These are phyloP conservation scores for Cranoglanis bouderius DNA, from an alignment of 2,113 vertebrate genomes.

Conservation along the genomic window DNA sequence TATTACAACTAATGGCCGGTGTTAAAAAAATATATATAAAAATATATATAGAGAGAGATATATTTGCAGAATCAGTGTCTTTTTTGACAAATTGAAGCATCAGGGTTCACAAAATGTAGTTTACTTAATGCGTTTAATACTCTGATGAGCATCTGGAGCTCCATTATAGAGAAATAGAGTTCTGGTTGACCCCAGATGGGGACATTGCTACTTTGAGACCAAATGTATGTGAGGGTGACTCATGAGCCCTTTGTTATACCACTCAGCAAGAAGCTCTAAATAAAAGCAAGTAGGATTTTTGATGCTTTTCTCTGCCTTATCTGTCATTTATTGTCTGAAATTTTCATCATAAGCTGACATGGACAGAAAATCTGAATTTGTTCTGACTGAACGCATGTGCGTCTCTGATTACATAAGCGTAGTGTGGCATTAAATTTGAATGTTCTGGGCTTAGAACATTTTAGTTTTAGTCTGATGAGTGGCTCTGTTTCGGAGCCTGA, in stretches of 20 bases:
- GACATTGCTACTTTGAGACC: background rate
- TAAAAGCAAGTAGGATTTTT: background rate
- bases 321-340: background rate
- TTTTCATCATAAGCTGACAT: constrained; percentile 16
- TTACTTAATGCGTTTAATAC: background rate
- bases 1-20: background rate
- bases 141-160: background rate
- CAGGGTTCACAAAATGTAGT: background rate
- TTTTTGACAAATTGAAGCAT: background rate
- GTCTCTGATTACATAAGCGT: constrained; percentile 21
- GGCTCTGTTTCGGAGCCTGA: background rate
- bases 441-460: background rate
- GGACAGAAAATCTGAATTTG: constrained; percentile 5
- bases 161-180: background rate
- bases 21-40: background rate
- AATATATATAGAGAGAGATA: too few relatives aligned
- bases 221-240: constrained; percentile 29
- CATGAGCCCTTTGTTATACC: constrained; percentile 25
- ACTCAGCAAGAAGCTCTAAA: background rate
- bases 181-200: background rate
- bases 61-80: background rate
- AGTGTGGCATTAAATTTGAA: background rate
- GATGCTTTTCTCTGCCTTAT: background rate
- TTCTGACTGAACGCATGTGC: background rate
- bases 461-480: background rate